These are phyloP conservation scores for Heliconius hortense DNA, from an alignment of 2,888 invertebrate genomes.

Conservation along the genomic window DNA sequence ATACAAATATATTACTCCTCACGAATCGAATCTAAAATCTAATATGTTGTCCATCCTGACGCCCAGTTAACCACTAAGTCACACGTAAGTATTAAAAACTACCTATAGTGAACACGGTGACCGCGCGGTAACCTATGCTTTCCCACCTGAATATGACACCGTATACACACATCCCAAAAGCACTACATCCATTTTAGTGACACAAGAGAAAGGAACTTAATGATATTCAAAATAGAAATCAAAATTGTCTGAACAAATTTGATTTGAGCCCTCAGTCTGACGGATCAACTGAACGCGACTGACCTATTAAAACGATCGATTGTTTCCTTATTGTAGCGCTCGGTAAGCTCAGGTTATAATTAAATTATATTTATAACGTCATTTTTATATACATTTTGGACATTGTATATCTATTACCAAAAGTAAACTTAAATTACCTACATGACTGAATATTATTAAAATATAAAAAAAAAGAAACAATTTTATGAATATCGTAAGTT, in stretches of 20 bases:
- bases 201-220: slow-evolving; percentile 57
- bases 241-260: slow-evolving; percentile 55
- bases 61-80: background rate
- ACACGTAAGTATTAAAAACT: slow-evolving; percentile 2
- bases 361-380: slow-evolving; percentile 41
- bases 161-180: slow-evolving; percentile 55
- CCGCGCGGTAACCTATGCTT: slow-evolving; percentile 80
- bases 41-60: background rate
- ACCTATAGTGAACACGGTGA: slow-evolving; percentile 53
- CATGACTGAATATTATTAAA: too few species aligned
- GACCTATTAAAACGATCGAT: slow-evolving; percentile 82
- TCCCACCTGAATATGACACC: slow-evolving; percentile 81
- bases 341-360: slow-evolving; percentile 62
- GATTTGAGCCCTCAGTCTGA: slow-evolving; percentile 63
- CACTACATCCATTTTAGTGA: slow-evolving; percentile 53
- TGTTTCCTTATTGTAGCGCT: slow-evolving; percentile 78
- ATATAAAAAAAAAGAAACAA: too few species aligned
- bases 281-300: slow-evolving; percentile 77
- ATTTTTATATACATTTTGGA: background rate
- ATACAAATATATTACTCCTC: too few species aligned
- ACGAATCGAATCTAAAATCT: too few species aligned
- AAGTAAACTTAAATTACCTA: too few species aligned
- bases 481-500: too few species aligned
- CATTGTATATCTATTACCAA: background rate
- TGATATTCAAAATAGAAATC: slow-evolving; percentile 59